A percentile compares a stretch with the other conserved stretches of the same genome.
These are phyloP conservation scores for Malurus alboscapulatus DNA, from an alignment of 2,113 vertebrate genomes.

Conservation along the genomic window DNA sequence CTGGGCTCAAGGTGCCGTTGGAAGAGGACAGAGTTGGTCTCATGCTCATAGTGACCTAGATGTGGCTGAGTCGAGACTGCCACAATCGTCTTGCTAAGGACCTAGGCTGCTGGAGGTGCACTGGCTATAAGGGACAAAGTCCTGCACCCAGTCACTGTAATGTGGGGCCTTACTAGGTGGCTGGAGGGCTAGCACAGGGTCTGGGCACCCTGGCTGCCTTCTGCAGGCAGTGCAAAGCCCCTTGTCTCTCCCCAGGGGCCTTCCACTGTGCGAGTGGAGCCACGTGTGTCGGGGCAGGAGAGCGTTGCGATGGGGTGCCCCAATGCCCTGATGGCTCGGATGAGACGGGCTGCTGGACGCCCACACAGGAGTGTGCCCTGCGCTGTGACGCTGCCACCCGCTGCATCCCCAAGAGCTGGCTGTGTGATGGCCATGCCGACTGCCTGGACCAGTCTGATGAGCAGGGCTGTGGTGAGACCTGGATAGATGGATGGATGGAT, in stretches of 20 bases:
- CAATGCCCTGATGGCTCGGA: slow-evolving; percentile 86
- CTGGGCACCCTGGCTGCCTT: not conserved
- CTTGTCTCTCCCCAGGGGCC: slow-evolving; percentile 32
- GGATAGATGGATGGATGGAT: not conserved
- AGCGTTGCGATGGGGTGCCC: slow-evolving; percentile 78
- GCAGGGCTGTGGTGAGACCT: slow-evolving; percentile 75
- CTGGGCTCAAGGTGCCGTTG: not conserved
- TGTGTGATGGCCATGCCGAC: slow-evolving; percentile 85
- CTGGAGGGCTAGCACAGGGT: not conserved
- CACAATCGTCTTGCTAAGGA: accelerated
- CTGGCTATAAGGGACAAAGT: not conserved
- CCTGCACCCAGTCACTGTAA: not conserved
- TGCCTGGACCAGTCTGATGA: slow-evolving; percentile 84
- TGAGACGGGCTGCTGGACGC: slow-evolving; percentile 77
- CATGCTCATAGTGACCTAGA: not conserved
- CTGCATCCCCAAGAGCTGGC: slow-evolving; percentile 82
- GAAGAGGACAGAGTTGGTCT: not conserved
- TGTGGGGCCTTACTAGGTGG: not conserved
- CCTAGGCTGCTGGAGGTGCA: not conserved
- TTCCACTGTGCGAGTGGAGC: slow-evolving; percentile 80
- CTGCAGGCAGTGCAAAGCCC: not conserved
- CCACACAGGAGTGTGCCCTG: slow-evolving; percentile 73
- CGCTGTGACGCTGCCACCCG: slow-evolving; percentile 74
- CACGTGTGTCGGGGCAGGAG: slow-evolving; percentile 66
- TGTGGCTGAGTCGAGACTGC: not conserved